A percentile compares a stretch with the other conserved stretches of the same genome.
Conservation (phyloP, 1,140 invertebrate species). For the Stenopsyche tienmushanensis region DNA sequence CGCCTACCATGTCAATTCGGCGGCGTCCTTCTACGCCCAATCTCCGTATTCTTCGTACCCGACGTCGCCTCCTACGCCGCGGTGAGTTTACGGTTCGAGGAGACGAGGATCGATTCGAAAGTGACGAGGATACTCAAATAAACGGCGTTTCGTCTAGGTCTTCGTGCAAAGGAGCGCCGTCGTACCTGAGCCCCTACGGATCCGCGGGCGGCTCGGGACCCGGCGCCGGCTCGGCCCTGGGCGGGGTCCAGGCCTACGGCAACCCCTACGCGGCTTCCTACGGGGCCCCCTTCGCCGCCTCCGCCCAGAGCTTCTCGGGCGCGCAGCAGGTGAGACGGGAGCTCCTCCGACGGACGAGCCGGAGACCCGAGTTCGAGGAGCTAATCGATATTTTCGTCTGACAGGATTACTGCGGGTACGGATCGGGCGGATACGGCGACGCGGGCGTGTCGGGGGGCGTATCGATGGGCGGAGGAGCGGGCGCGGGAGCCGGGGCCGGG, state of each 20-base stretch:
- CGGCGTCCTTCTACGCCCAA: conserved; percentile 53
- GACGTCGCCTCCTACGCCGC: conserved; percentile 50
- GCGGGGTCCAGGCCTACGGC: conserved; percentile 52
- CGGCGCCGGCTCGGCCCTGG: conserved; percentile 45
- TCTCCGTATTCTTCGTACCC: conserved; percentile 52
- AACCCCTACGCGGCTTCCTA: conserved; percentile 62
- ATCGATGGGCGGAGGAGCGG: not conserved
- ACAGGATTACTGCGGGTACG: conserved; percentile 35
- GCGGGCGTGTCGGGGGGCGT: conserved; percentile 10
- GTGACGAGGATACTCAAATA: not conserved
- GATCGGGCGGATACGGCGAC: conserved; percentile 19
- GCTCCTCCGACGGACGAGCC: conserved; percentile 28
- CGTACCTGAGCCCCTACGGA: conserved; percentile 52
- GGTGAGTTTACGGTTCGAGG: conserved; percentile 42
- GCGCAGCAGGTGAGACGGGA: conserved; percentile 68
- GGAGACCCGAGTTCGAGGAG: no score
- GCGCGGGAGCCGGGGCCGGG: not conserved
- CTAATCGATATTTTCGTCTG: not conserved
- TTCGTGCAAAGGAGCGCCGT: conserved; percentile 54
- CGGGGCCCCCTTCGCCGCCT: conserved; percentile 55
- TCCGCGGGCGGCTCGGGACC: conserved; percentile 48
- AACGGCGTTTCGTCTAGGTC: conserved; percentile 43
- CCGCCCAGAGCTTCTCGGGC: conserved; percentile 64
- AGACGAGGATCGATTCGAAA: not conserved
- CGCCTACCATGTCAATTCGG: conserved; percentile 48